phyloP scores from a whole-genome alignment of 2,113 vertebrate species.

The Turdus rufiventris region DNA sequence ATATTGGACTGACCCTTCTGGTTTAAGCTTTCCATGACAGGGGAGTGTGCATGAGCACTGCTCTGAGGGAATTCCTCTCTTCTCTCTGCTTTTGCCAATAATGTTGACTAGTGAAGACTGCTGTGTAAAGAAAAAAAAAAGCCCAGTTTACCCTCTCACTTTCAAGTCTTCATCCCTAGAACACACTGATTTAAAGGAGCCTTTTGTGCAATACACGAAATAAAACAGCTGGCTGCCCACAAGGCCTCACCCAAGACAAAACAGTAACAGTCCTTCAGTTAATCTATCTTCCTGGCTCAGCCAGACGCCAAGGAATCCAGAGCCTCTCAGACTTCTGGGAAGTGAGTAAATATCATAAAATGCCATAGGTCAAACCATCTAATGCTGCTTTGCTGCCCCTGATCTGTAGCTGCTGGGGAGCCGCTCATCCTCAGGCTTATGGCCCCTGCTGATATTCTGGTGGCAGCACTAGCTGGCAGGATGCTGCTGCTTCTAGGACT shows the following conservation, averaged over 20 bases:
- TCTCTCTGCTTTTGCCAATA: background rate
- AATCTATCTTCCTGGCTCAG: background rate
- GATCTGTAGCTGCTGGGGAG: background rate
- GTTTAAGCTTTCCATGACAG: background rate
- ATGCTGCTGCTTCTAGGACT: background rate
- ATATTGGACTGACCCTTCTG: background rate
- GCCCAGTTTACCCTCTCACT: background rate
- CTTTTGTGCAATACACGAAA: conserved; percentile 8
- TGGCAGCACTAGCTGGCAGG: background rate
- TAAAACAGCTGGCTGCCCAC: conserved; percentile 23
- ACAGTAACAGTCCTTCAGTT: conserved; percentile 22
- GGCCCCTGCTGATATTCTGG: background rate
- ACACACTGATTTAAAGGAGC: background rate
- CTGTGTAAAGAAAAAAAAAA: background rate
- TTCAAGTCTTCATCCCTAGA: background rate
- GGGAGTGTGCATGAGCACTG: background rate
- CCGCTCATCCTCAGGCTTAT: background rate
- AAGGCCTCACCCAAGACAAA: conserved; percentile 50
- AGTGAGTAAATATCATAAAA: background rate
- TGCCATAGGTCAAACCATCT: background rate
- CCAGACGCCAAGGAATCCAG: background rate
- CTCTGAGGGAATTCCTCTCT: background rate
- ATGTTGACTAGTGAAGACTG: background rate
- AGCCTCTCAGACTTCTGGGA: conserved; percentile 40
- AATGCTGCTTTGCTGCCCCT: background rate